Evolutionary conservation across 2,797 vertebrate genomes (phyloP).

Genomic region (Euthynnus affinis): DNA sequence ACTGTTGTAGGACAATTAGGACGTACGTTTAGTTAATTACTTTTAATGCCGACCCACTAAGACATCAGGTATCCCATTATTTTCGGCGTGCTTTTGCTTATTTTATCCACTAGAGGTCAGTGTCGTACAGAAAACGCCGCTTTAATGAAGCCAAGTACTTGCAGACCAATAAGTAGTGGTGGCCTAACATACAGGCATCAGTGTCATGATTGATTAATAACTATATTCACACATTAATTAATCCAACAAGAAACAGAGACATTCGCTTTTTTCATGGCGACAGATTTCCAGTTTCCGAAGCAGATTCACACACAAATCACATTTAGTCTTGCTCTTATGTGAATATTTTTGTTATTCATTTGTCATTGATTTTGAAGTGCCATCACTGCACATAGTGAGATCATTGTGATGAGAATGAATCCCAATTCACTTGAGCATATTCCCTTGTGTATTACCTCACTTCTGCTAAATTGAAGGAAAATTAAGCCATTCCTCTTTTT

Average conservation of each 20-base stretch:
- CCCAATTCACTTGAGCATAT: not conserved
- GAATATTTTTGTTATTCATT: not conserved
- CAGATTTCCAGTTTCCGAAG: not conserved
- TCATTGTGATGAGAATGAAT: not conserved
- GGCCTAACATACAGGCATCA: not conserved
- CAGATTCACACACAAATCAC: not conserved
- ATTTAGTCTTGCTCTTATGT: not conserved
- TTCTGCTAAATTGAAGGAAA: not conserved
- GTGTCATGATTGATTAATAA: not conserved
- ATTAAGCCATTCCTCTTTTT: not conserved
- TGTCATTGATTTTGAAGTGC: not conserved
- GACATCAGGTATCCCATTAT: not conserved
- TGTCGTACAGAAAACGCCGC: conserved; percentile 1
- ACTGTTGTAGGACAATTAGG: not conserved
- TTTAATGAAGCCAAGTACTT: not conserved
- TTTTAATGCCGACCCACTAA: not conserved
- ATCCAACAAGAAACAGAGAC: not conserved
- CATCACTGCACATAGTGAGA: not conserved
- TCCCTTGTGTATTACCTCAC: not conserved
- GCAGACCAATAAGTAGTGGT: not conserved
- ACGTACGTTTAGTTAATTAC: not conserved
- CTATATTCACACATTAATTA: not conserved
- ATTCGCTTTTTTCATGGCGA: not conserved
- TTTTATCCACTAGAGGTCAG: conserved; percentile 59
- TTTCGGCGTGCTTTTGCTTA: not conserved